Evolutionary conservation across 2,797 vertebrate species (phyloP), one percentile per base, ranked within the genome.

Genomic region (Graptemys geographica): DNA sequence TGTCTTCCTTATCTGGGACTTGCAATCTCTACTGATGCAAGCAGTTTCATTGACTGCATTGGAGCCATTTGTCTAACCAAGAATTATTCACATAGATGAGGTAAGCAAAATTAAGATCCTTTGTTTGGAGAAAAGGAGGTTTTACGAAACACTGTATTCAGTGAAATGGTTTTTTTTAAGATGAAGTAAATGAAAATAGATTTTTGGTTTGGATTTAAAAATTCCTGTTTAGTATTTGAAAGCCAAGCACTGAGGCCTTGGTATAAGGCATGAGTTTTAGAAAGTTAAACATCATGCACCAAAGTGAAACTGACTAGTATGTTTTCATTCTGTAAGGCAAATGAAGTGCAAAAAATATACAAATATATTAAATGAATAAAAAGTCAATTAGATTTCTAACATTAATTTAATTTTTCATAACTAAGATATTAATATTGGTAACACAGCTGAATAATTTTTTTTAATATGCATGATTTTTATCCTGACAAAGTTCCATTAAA

Each of bases 401-500:
- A 74, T 23, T 44, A 74, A 65, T n/a, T 65, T n/a, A 33, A 33
- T 33, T 31, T n/a, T n/a, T 72, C 19, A 41, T 72, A 41, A 69
- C 21, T 37, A 37, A 72, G 69, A 37, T 72, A 41, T 78, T 78
- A 49, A 78, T 78, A 27, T 28, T 28, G 25, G 25, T 78, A 49
- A 16, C 25, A 78, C 15, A 28, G 12, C 12, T 78, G 44, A 76
- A 76, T 25, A 76, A 7, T 6, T 74, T 44, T 72, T 21, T 41
- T 25, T 52, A 76, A 76, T 91, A 37, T 49, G 28, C 10, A 41
- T 2, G 4, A 62, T 85, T 88, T 85, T 52, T 65, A 91, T 13
- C 31, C 28, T 78, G 8, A 10, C 0, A 0, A 5, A 13, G 3
- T 57, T 12, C 15, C 11, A 72, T 65, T 53, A 25, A 9, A 23